These are phyloP conservation scores for Callitettix versicolor DNA, from an alignment of 1,140 invertebrate species.

Conservation along the genomic window DNA sequence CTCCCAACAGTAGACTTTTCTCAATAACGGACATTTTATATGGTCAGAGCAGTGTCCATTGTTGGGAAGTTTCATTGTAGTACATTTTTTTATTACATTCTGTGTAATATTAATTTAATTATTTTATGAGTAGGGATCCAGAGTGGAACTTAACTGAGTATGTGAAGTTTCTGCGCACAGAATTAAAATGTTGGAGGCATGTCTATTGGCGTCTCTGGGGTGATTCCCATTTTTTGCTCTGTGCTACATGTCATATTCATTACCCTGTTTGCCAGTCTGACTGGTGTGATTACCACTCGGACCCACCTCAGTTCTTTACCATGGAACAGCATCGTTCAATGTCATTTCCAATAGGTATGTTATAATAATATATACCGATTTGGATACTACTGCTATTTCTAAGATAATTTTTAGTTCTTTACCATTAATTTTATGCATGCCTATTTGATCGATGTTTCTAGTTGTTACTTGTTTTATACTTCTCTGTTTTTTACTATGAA, in stretches of 20 bases:
- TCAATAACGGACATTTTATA: no score
- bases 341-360: constrained; percentile 48
- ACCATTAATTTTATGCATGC: no score
- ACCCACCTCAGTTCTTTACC: constrained; percentile 61
- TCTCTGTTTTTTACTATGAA: no score
- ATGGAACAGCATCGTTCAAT: constrained; percentile 48
- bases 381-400: no score
- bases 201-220: constrained; percentile 91
- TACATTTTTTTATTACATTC: no score
- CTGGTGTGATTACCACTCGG: constrained; percentile 61
- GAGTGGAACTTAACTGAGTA: constrained; percentile 77
- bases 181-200: constrained; percentile 74
- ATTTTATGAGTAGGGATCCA: constrained; percentile 43
- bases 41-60: no score
- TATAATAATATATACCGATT: not conserved
- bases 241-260: constrained; percentile 58
- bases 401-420: no score
- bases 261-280: constrained; percentile 58
- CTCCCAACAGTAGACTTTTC: no score
- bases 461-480: no score
- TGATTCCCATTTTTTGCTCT: constrained; percentile 69
- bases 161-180: constrained; percentile 58
- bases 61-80: no score
- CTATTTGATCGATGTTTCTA: no score
- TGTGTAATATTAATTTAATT: no score